These are phyloP conservation scores for Neelides sp. DNA, from an alignment of 1,140 invertebrate species.

Conservation along the genomic window DNA sequence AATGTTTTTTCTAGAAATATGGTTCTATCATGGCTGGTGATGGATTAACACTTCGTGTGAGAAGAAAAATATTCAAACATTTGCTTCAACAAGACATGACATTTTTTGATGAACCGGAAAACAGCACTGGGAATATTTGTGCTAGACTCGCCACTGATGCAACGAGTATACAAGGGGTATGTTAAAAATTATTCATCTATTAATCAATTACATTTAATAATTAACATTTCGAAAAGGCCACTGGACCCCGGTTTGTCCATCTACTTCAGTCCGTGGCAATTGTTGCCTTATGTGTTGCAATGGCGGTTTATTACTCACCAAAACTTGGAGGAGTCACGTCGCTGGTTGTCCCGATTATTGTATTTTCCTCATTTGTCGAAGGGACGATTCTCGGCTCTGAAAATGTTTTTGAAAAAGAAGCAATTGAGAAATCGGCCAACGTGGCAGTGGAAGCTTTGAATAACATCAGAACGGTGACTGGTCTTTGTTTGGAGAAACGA, in stretches of 20 bases:
- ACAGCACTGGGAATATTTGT: slow-evolving; percentile 11
- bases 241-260: slow-evolving; percentile 55
- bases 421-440: slow-evolving; percentile 31
- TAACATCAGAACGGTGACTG: slow-evolving; percentile 45
- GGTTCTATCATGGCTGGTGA: slow-evolving; percentile 10
- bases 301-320: slow-evolving; percentile 59
- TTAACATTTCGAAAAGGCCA: slow-evolving; percentile 48
- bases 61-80: slow-evolving; percentile 7
- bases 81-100: slow-evolving; percentile 14
- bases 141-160: slow-evolving; percentile 19
- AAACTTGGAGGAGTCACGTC: slow-evolving; percentile 54
- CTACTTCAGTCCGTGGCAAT: slow-evolving; percentile 54
- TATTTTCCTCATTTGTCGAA: slow-evolving; percentile 32
- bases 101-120: slow-evolving; percentile 17
- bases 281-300: slow-evolving; percentile 44
- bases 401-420: slow-evolving; percentile 33
- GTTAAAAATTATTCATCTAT: slow-evolving; percentile 19
- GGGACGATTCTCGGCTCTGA: slow-evolving; percentile 32
- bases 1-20: neutral
- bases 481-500: slow-evolving; percentile 38
- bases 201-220: slow-evolving; percentile 1
- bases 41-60: slow-evolving; percentile 14
- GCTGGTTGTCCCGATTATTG: slow-evolving; percentile 45
- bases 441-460: slow-evolving; percentile 41
- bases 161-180: slow-evolving; percentile 33